phyloP scores from a whole-genome alignment of 2,113 vertebrate genomes.

The Tragelaphus strepsiceros region DNA sequence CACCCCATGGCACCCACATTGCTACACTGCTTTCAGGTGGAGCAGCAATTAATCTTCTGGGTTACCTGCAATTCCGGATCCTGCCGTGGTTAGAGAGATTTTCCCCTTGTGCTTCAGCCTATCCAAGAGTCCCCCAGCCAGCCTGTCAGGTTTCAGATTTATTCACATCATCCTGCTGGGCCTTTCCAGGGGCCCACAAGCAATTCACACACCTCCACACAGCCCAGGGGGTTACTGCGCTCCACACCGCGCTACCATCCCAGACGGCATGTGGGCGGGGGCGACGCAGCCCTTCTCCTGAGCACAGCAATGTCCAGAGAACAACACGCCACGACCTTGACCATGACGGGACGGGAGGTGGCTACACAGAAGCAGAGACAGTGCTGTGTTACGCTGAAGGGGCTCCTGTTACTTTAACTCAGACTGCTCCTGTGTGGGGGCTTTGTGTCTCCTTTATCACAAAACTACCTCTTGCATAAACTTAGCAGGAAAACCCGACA shows the following conservation, averaged over 20 bases:
- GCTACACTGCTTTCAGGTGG: not conserved
- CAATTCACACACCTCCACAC: not conserved
- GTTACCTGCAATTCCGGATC: not conserved
- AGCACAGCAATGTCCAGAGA: rapidly evolving
- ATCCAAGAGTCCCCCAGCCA: not conserved
- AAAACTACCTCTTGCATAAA: not conserved
- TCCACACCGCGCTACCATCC: rapidly evolving
- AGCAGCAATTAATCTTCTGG: not conserved
- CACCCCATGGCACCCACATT: not conserved
- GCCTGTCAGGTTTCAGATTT: not conserved
- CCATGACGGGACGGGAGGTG: rapidly evolving
- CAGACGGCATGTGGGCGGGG: rapidly evolving
- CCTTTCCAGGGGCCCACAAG: not conserved
- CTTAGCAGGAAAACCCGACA: not conserved
- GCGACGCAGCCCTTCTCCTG: not conserved
- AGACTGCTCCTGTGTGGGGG: not conserved
- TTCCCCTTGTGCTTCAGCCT: not conserved
- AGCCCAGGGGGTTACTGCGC: not conserved
- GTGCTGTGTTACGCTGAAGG: too few relatives aligned
- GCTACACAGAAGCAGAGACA: not conserved
- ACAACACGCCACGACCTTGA: rapidly evolving
- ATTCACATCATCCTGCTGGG: not conserved
- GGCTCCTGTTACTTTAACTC: not conserved
- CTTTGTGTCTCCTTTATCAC: not conserved
- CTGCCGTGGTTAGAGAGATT: not conserved